phyloP scores from a whole-genome alignment of 2,797 vertebrate genomes.

The Hoplostethus atlanticus region DNA sequence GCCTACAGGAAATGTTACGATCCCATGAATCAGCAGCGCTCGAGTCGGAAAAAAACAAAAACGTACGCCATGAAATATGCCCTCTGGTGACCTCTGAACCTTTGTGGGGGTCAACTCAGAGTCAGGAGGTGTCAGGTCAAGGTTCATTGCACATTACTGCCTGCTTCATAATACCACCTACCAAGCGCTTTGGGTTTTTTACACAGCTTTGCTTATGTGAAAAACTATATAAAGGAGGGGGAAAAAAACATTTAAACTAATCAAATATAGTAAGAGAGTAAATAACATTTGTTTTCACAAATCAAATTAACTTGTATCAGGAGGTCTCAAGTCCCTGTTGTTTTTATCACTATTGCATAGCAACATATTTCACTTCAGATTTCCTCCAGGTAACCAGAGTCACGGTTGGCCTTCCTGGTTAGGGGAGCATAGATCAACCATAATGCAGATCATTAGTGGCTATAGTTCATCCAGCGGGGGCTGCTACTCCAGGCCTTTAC shows the following conservation, averaged over 20 bases:
- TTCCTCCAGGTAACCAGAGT: conserved; percentile 1
- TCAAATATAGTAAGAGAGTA: conserved; percentile 1
- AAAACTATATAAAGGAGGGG: neutral
- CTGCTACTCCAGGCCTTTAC: conserved; percentile 6
- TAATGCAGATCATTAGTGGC: neutral
- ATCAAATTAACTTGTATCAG: neutral
- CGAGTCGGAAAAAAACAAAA: conserved; percentile 64
- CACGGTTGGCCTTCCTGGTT: conserved; percentile 1
- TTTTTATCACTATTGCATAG: neutral
- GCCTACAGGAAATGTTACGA: conserved; percentile 77
- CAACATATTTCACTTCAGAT: neutral
- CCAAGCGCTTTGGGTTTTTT: conserved; percentile 7
- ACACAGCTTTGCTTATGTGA: neutral
- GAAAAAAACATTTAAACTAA: neutral
- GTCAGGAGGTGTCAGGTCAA: conserved; percentile 59
- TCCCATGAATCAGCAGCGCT: conserved; percentile 69
- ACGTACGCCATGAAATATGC: conserved; percentile 53
- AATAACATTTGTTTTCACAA: neutral
- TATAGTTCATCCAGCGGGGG: neutral
- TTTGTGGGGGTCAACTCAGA: conserved; percentile 59
- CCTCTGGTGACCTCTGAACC: conserved; percentile 57
- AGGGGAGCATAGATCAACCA: neutral
- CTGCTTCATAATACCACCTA: conserved; percentile 59
- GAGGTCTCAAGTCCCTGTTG: neutral
- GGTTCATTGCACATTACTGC: conserved; percentile 41